Base-by-base conservation (phyloP, 1,140 invertebrate species). In the Hyles vespertilio region DNA sequence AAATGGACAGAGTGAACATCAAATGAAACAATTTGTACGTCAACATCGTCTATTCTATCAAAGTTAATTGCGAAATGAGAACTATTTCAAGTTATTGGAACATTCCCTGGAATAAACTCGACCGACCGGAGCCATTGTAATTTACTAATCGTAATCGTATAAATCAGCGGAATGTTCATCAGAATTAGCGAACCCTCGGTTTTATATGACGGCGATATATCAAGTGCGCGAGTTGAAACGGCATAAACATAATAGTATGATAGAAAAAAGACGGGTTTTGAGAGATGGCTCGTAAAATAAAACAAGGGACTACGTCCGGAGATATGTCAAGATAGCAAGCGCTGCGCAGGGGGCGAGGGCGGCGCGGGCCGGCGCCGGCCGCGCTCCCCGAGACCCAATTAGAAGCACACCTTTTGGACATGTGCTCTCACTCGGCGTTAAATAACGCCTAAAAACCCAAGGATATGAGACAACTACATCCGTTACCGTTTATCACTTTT, bases 321-420 rank as follows among this genome's bases (percentile, higher is more conserved):
- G 84, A 88, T 88, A 77, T 80, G 83, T 88, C 84, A 82, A 88
- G 84, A 88, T 88, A 88, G 77, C 60, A 67, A 88, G 77, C 61
- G 63, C 64, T 74, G 71, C 80, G 81, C 74, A 72, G 74, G 76
- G 81, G 84, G 22, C 22, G 22, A 22, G 22, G 22, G 22, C 22
- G 81, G 65, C 69, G 56, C 57, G 67, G 61, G 50, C 58, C 75
- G 82, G 77, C 77, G 75, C 76, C 76, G 76, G 45, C 63, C 61
- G 59, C 51, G 56, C 59, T 64, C 59, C 68, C 63, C 71, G 69
- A 70, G 69, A 76, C 81, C 84, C 85, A 88, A 88, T 88, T 88
- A 88, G 83, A 79, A 73, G 74, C 81, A 86, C 84, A 87, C 84
- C 84, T 87, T 87, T 87, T 79, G 77, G 79, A 81, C 83, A 88